Evolutionary conservation across 30 jellyfish, hydroid and myxozoan species (phyloP), one percentile per base, ranked within the genome.

Genomic region (Aurelia sp.): DNA sequence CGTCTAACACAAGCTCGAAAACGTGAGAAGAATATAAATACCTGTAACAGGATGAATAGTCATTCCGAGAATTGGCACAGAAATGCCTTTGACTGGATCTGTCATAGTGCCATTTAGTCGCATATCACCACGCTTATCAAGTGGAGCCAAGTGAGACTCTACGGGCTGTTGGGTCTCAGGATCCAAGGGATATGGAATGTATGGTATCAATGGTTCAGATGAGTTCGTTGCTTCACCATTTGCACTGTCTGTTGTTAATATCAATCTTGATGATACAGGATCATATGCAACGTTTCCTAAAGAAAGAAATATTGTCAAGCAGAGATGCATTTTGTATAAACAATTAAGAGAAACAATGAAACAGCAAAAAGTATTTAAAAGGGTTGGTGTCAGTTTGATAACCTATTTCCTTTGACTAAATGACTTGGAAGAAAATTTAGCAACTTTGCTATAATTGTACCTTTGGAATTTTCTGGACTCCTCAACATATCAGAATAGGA

Each of bases 51-150:
- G 99, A 57, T 94, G 96, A 17, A 94, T 94, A 17, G 99, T 94
- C 93, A 94, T 94, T 62, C 97, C 99, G n/a, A 94, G 94, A 47
- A 94, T 94, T 13, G 99, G 99, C 19, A 94, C 99, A 19, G 97
- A 68, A 27, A 88, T 87, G 72, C 99, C 99, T 47, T 88, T 88
- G 21, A 66, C 57, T 10, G 96, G 92, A 73, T 94, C 99, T n/a
- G 76, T 72, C 97, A 94, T 94, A 3, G 99, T 88, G 47, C 97
- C 99, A 69, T 88, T 84, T 63, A 88, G 67, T 6, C 86, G 85
- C 99, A 94, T 88, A 63, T 94, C 99, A 30, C 94, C 79, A 65
- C 96, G 89, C 81, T 88, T 94, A 76, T 89, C 99, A 55, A 94
- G 87, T 47, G 97, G 91, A 31, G 84, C 41, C 48, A 94, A 73